Evolutionary conservation across 2,113 vertebrate genomes (phyloP).

Genomic region (Castor canadensis): DNA sequence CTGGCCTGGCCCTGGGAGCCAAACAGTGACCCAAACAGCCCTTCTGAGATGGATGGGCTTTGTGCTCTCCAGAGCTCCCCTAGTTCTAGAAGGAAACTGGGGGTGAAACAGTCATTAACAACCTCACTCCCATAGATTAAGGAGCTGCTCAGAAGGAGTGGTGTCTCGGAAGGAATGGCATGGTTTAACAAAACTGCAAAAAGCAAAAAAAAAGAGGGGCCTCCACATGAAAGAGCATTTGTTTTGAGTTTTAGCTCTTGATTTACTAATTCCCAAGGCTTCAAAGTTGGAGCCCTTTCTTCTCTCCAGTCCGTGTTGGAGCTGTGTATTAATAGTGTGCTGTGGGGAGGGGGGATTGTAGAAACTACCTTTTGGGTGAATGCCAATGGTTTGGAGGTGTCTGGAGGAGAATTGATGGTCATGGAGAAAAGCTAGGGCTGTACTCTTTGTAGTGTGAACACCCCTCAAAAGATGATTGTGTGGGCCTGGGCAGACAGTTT

Average conservation of each 20-base stretch:
- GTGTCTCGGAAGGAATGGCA: conserved; percentile 73
- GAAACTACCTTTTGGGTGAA: conserved; percentile 38
- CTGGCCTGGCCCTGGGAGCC: background rate
- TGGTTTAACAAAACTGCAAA: conserved; percentile 56
- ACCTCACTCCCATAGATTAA: conserved; percentile 80
- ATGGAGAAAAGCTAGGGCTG: background rate
- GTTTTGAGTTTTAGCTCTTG: conserved; percentile 87
- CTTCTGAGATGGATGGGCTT: background rate
- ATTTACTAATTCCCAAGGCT: conserved; percentile 86
- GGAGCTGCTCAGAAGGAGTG: conserved; percentile 77
- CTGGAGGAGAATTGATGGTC: background rate
- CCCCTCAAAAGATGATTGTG: background rate
- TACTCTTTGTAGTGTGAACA: background rate
- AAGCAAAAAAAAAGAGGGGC: conserved; percentile 34
- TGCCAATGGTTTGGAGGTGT: conserved; percentile 51
- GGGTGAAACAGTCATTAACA: conserved; percentile 43
- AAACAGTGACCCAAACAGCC: background rate
- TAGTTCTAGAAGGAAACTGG: background rate
- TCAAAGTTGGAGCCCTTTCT: conserved; percentile 78
- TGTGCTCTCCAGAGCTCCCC: background rate
- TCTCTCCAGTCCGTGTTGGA: conserved; percentile 67
- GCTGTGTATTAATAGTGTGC: conserved; percentile 66
- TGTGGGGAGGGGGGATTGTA: conserved; percentile 21
- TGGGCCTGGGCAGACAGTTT: conserved; percentile 27
- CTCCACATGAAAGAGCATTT: conserved; percentile 87